Evolutionary conservation across 2,113 vertebrate species (phyloP).

Genomic region (Antidorcas marsupialis): DNA sequence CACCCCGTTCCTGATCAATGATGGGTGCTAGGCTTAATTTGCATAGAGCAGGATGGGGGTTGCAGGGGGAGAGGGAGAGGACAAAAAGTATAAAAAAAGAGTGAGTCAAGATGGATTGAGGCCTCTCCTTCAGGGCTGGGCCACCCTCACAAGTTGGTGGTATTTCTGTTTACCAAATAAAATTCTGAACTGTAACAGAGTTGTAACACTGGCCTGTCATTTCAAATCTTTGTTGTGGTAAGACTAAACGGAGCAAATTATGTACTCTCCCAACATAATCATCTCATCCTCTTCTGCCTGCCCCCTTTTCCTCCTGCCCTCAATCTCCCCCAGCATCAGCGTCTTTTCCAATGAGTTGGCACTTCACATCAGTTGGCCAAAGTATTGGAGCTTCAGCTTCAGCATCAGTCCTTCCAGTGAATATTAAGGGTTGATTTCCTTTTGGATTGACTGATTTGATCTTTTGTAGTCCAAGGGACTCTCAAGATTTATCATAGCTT

Average conservation of each 20-base stretch:
- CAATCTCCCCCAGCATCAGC: neutral
- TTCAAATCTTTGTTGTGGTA: neutral
- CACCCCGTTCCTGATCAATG: neutral
- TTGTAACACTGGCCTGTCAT: neutral
- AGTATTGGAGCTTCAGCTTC: neutral
- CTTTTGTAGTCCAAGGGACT: neutral
- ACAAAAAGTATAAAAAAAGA: neutral
- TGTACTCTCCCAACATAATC: neutral
- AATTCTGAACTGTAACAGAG: neutral
- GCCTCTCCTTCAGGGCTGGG: fast-evolving
- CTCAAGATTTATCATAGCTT: neutral
- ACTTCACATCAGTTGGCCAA: neutral
- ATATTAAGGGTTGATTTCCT: neutral
- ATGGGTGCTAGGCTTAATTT: neutral
- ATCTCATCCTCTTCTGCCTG: neutral
- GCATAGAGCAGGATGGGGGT: neutral
- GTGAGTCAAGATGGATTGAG: neutral
- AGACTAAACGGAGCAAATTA: fast-evolving
- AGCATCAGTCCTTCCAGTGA: neutral
- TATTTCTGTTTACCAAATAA: neutral
- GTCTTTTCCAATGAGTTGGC: neutral
- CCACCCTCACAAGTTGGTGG: neutral
- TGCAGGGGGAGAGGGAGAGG: fast-evolving
- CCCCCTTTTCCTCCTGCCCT: neutral
- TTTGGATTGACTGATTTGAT: neutral